Base-by-base conservation (phyloP, 2,113 vertebrate genomes). In the Chaenocephalus aceratus region DNA sequence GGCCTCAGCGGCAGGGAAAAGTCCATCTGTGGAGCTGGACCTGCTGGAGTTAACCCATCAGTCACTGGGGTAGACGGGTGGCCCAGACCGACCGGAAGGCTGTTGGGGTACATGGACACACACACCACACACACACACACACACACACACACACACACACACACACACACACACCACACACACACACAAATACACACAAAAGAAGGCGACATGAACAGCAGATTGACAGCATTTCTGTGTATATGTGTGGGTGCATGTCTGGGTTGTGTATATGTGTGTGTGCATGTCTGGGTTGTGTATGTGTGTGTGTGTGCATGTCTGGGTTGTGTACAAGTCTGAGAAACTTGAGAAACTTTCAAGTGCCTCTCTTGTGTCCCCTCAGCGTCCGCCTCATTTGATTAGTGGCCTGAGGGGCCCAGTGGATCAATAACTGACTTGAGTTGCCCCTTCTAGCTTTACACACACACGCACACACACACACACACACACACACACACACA, bases 371-470 rank as follows among this genome's bases (percentile, higher is more conserved):
- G 76, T 79, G 83, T 83, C 85, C 86, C 86, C 53, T 86, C 68
- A 86, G 83, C 48, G 53, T 83, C 79, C 51, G 44, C 68, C 78
- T 87, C 88, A 88, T 93, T 90, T 93, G 93, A 94, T 92, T 90
- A 91, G 88, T 83, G 72, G 91, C 91, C 90, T 89, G 77, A 82
- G 91, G 90, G 91, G 77, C 57, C 67, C 69, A 41, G 45, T 57
- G 56, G 85, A 94, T 95, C 94, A 91, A 95, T 94, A 94, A 65
- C 59, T 81, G 80, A 88, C 86, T 89, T 77, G 58, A 79, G 72
- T 80, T 71, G 60, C 52, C 73, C 77, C 79, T 64, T 58, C 36
- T 56, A 60, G 68, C 52, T 70, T 69, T 57, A 11, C 58, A 78
- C 72, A 68, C 72, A 76, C 61, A 52, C 70, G 58, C 44, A 46